Evolutionary conservation across 2,888 invertebrate genomes (phyloP).

Genomic region (Tetragonisca angustula): DNA sequence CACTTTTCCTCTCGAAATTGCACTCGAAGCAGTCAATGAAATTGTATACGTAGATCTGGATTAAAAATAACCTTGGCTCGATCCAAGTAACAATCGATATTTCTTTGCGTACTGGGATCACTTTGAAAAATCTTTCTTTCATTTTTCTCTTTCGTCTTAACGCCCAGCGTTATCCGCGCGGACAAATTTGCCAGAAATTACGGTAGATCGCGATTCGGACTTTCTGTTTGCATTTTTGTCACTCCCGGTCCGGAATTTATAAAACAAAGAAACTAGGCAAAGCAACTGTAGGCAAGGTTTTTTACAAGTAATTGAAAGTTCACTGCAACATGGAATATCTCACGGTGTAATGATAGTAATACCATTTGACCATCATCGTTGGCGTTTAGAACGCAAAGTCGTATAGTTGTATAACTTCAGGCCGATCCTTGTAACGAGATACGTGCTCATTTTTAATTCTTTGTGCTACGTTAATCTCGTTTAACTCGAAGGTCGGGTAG

Average conservation of each 20-base stretch:
- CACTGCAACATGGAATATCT: neutral
- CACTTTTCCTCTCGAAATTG: no score
- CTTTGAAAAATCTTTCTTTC: neutral
- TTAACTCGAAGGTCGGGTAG: neutral
- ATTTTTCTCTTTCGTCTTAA: neutral
- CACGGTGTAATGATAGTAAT: neutral
- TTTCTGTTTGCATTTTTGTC: neutral
- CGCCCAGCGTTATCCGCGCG: neutral
- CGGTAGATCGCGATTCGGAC: neutral
- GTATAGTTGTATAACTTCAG: neutral
- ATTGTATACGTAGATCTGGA: no score
- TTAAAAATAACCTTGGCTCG: no score
- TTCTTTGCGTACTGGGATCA: no score
- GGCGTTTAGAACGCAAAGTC: neutral
- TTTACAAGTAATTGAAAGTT: neutral
- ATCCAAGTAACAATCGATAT: no score
- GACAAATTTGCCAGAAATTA: neutral
- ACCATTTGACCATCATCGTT: neutral
- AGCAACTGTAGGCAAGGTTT: neutral
- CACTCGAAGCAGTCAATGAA: no score
- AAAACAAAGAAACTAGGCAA: neutral
- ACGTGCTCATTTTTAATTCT: neutral
- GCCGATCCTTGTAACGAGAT: neutral
- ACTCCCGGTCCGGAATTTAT: neutral
- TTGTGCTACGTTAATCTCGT: neutral